These are phyloP conservation scores for Peromyscus polionotus DNA, from an alignment of 2,113 vertebrate species.

Conservation along the genomic window DNA sequence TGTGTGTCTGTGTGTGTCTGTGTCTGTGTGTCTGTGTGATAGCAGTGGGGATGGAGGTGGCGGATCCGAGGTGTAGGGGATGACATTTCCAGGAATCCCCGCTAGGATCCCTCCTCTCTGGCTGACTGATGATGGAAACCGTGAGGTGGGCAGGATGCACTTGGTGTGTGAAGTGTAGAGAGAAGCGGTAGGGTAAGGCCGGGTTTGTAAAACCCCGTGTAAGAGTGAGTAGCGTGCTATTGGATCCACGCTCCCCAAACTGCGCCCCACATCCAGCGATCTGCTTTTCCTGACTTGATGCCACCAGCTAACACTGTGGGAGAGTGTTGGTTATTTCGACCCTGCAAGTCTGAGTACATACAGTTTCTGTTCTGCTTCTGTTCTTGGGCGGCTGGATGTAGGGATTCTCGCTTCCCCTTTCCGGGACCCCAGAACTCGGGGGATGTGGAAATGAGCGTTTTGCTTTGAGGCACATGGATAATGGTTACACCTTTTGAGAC, in stretches of 20 bases:
- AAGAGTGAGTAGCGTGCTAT: constrained; percentile 29
- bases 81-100: constrained; percentile 79
- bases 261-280: neutral
- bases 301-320: constrained; percentile 32
- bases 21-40: constrained; percentile 6
- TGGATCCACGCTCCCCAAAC: constrained; percentile 17
- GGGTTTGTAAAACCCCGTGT: constrained; percentile 56
- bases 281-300: constrained; percentile 33
- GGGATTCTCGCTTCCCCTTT: constrained; percentile 58
- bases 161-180: constrained; percentile 18
- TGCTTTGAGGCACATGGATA: neutral
- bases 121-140: constrained; percentile 14
- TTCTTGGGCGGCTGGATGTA: neutral
- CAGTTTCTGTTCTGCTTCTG: constrained; percentile 9
- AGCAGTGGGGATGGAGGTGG: constrained; percentile 43
- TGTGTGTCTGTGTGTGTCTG: constrained; percentile 17
- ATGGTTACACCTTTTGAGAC: constrained; percentile 16
- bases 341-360: constrained; percentile 59
- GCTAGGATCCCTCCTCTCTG: constrained; percentile 48
- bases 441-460: constrained; percentile 60
- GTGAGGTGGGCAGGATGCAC: constrained; percentile 54
- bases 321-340: constrained; percentile 57
- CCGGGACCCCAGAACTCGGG: neutral
- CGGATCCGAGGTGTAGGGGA: constrained; percentile 18
- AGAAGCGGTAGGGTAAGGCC: constrained; percentile 16